Evolutionary conservation across 2,797 vertebrate species (phyloP).

Genomic region (Podargus strigoides): DNA sequence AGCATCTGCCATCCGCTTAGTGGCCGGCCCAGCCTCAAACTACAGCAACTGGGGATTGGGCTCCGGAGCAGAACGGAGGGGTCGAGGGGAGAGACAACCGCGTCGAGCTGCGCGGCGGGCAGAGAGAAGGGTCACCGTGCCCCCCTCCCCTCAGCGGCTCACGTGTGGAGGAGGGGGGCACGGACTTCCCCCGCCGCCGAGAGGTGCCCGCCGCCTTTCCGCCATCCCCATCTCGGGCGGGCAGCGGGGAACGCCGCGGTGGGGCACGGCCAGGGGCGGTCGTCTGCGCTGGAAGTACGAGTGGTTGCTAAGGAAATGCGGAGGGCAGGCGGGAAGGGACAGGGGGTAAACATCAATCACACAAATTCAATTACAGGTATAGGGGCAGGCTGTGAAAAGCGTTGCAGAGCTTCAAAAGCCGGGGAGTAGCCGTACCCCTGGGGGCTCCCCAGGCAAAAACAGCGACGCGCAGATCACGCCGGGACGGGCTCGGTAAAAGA

Average conservation of each 20-base stretch:
- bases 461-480: neutral
- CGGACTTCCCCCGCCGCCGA: neutral
- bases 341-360: conserved; percentile 37
- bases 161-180: no score
- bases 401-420: conserved; percentile 16
- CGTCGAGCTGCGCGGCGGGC: no score
- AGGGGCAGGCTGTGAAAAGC: conserved; percentile 14
- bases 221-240: neutral
- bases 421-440: conserved; percentile 10
- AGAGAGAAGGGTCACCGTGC: no score
- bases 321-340: neutral
- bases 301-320: conserved; percentile 69
- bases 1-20: no score
- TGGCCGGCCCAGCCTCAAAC: no score
- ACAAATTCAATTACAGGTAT: conserved; percentile 47
- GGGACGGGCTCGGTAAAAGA: neutral
- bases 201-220: neutral
- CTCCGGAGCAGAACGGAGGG: no score
- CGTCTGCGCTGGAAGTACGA: neutral
- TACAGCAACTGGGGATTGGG: no score
- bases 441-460: neutral
- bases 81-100: no score
- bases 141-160: no score
- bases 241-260: no score
- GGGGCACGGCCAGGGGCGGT: neutral